phyloP scores from a whole-genome alignment of 2,888 invertebrate species.

The Tanytarsus gracilentus region DNA sequence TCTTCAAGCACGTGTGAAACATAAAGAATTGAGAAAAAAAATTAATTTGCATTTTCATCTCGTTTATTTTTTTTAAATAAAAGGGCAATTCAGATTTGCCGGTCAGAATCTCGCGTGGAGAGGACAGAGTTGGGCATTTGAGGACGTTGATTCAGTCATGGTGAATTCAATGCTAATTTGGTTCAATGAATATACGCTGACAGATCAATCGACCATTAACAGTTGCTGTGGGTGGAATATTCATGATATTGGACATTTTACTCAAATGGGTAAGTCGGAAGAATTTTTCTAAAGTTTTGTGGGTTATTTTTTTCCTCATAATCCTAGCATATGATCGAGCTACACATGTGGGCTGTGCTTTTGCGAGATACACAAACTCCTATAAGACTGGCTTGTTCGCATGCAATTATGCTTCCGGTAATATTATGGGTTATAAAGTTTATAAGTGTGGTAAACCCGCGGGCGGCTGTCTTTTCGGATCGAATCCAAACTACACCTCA shows the following conservation, averaged over 20 bases:
- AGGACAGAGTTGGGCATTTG: conserved; percentile 23
- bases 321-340: conserved; percentile 14
- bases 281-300: neutral
- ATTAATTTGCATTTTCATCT: neutral
- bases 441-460: conserved; percentile 16
- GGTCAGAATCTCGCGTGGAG: conserved; percentile 23
- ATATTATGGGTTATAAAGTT: conserved; percentile 13
- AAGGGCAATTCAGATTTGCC: conserved; percentile 21
- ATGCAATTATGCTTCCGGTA: conserved; percentile 21
- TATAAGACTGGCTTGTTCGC: conserved; percentile 21
- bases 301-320: neutral
- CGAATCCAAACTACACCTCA: conserved; percentile 8
- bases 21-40: neutral
- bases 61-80: neutral
- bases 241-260: neutral
- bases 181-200: conserved; percentile 24
- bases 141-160: conserved; percentile 15
- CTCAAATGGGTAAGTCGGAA: conserved; percentile 6
- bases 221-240: conserved; percentile 16
- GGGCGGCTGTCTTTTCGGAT: neutral
- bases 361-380: conserved; percentile 18
- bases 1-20: neutral
- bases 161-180: conserved; percentile 10
- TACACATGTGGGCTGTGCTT: conserved; percentile 19
- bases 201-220: conserved; percentile 15